Conservation (phyloP, 1,140 invertebrate genomes). For the Heliconius melpomene region DNA sequence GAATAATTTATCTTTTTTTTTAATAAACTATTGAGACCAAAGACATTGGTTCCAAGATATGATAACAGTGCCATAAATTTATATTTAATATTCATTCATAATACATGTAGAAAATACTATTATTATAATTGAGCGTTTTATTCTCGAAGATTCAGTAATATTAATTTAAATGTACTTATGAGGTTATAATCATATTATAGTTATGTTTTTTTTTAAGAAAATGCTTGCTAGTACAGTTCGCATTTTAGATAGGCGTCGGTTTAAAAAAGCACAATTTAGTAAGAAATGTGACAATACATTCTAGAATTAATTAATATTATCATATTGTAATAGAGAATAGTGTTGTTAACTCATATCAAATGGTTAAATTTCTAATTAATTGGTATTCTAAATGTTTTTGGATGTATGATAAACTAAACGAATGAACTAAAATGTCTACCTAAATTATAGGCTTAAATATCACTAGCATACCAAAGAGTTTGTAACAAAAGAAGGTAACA, state of each 20-base stretch:
- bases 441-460: neutral
- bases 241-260: conserved; percentile 9
- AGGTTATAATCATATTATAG: neutral
- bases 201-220: neutral
- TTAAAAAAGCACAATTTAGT: conserved; percentile 52
- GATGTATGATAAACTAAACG: neutral
- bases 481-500: neutral
- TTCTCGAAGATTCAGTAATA: neutral
- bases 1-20: neutral
- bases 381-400: neutral
- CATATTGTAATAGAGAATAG: conserved; percentile 14
- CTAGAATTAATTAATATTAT: conserved; percentile 35
- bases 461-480: conserved; percentile 17
- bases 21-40: neutral
- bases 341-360: conserved; percentile 37
- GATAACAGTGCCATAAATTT: neutral
- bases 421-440: neutral
- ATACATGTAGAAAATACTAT: neutral
- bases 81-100: neutral
- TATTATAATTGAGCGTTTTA: neutral
- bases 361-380: neutral
- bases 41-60: neutral
- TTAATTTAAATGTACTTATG: conserved; percentile 12
- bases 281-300: conserved; percentile 68
- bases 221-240: conserved; percentile 3